phyloP scores from a whole-genome alignment of 1,140 invertebrate species.

The Drosophila arizonae region DNA sequence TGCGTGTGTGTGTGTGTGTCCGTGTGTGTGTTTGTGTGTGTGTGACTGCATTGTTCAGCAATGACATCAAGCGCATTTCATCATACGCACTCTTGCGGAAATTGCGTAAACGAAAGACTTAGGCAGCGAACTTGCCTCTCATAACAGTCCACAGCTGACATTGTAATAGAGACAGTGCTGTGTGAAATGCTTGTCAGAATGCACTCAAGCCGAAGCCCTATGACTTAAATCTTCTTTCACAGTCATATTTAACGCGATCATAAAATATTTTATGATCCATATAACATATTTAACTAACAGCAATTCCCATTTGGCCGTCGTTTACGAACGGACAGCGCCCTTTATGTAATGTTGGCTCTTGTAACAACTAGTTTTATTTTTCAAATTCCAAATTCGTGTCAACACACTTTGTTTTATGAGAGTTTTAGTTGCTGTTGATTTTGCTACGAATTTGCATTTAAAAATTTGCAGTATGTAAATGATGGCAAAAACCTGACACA shows the following conservation, averaged over 20 bases:
- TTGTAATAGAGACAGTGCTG: not conserved
- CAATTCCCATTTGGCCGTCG: slow-evolving; percentile 59
- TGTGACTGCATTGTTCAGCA: slow-evolving; percentile 54
- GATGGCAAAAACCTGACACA: slow-evolving; percentile 27
- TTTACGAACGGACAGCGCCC: not conserved
- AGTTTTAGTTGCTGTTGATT: not conserved
- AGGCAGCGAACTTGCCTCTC: slow-evolving; percentile 62
- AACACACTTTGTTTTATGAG: slow-evolving; percentile 21
- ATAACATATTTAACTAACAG: slow-evolving; percentile 33
- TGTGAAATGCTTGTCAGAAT: slow-evolving; percentile 59
- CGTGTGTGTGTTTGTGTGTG: slow-evolving; percentile 29
- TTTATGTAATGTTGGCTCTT: slow-evolving; percentile 45
- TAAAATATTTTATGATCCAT: slow-evolving; percentile 56
- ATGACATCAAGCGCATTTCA: slow-evolving; percentile 55
- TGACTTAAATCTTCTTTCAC: not conserved
- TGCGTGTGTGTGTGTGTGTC: slow-evolving; percentile 23
- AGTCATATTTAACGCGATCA: slow-evolving; percentile 22
- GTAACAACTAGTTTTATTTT: slow-evolving; percentile 26
- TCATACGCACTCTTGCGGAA: slow-evolving; percentile 55
- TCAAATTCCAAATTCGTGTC: slow-evolving; percentile 14
- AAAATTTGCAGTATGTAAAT: slow-evolving; percentile 58
- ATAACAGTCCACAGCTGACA: slow-evolving; percentile 1
- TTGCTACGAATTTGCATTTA: slow-evolving; percentile 56
- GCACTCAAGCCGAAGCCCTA: slow-evolving; percentile 26
- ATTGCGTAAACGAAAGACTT: slow-evolving; percentile 77